Conservation (phyloP, 2,888 invertebrate genomes). For the Lottia gigantea region DNA sequence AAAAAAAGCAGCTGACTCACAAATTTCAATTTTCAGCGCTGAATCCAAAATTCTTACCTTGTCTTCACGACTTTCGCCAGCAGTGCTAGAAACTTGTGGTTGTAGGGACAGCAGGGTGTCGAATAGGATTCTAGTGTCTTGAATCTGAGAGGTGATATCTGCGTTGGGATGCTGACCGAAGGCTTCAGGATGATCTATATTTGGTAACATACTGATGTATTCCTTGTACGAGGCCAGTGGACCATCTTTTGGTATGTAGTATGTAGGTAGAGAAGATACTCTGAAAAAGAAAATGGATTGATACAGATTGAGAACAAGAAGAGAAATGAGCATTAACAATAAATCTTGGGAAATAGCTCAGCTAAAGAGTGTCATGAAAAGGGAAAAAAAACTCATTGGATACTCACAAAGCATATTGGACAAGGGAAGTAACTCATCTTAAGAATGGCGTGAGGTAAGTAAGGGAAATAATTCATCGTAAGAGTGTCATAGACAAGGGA, state of each 20-base stretch:
- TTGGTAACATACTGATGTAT: conserved; percentile 82
- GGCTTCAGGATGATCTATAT: conserved; percentile 84
- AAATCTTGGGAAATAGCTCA: no score
- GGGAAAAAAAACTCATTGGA: no score
- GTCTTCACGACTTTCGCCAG: conserved; percentile 76
- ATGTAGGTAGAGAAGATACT: conserved; percentile 79
- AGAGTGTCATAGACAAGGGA: no score
- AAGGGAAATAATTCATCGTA: no score
- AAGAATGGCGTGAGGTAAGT: no score
- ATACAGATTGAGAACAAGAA: no score
- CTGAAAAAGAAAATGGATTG: conserved; percentile 68
- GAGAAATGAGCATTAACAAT: no score
- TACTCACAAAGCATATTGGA: no score
- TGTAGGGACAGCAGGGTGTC: conserved; percentile 83
- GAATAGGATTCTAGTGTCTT: conserved; percentile 81
- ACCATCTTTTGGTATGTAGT: conserved; percentile 85
- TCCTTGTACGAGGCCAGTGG: conserved; percentile 84
- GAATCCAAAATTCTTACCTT: conserved; percentile 74
- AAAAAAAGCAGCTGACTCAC: no score
- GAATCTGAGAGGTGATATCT: conserved; percentile 86
- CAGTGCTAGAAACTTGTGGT: conserved; percentile 72
- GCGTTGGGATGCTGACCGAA: conserved; percentile 92
- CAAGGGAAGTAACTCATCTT: no score
- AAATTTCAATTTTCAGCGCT: no score
- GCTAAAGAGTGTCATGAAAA: no score